A percentile compares a stretch with the other conserved stretches of the same genome.
phyloP scores from a whole-genome alignment of 2,888 invertebrate species.

The Leptinotarsa juncta region DNA sequence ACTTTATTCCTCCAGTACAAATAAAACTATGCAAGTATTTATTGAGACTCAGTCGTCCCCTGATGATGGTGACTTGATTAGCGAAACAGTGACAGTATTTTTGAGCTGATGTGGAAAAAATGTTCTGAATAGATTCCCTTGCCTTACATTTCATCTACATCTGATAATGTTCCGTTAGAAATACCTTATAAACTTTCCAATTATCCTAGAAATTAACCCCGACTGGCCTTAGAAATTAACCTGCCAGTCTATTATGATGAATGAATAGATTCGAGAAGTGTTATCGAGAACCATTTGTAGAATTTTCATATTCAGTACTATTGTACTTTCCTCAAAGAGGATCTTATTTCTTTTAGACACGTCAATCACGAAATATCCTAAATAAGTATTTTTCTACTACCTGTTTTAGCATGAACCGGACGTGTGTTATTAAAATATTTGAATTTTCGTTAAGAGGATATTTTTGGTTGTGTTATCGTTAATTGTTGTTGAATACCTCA shows the following conservation, averaged over 20 bases:
- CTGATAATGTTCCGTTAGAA: not conserved
- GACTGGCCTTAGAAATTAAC: constrained; percentile 32
- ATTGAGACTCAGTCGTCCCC: no score
- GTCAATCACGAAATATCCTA: constrained; percentile 50
- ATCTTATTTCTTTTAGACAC: constrained; percentile 48
- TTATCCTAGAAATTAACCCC: constrained; percentile 31
- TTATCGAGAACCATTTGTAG: constrained; percentile 51
- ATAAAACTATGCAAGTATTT: no score
- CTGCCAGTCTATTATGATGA: constrained; percentile 37
- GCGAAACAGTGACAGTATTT: no score
- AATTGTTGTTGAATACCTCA: constrained; percentile 17
- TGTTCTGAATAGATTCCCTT: not conserved
- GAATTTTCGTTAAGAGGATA: constrained; percentile 34
- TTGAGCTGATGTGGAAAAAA: no score
- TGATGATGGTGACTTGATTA: no score
- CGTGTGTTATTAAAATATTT: constrained; percentile 40
- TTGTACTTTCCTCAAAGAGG: constrained; percentile 45
- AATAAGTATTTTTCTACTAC: constrained; percentile 47
- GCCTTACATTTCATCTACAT: not conserved
- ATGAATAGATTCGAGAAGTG: constrained; percentile 38
- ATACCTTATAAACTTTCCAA: constrained; percentile 20
- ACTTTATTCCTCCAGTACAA: no score
- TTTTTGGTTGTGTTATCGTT: constrained; percentile 20
- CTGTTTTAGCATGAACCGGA: constrained; percentile 45
- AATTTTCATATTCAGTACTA: constrained; percentile 49